Conservation (phyloP, 2,113 vertebrate genomes). For the Malurus alboscapulatus region DNA sequence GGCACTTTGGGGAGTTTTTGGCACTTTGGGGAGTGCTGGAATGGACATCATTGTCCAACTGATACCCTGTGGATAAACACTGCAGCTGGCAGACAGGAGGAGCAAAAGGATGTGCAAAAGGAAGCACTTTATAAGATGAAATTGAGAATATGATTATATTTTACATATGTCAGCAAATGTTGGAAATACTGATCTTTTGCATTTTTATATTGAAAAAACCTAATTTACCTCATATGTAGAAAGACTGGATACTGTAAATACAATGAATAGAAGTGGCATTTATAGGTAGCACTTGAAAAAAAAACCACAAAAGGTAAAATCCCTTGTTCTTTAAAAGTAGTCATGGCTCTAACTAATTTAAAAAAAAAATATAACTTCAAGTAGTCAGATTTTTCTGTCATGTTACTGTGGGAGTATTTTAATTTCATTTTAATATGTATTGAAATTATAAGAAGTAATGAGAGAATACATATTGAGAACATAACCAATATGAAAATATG, state of each 20-base stretch:
- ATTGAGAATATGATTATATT: neutral
- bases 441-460: neutral
- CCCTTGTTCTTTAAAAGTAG: neutral
- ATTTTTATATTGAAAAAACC: neutral
- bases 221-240: neutral
- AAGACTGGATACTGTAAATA: neutral
- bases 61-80: neutral
- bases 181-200: neutral
- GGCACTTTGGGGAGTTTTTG: neutral
- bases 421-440: neutral
- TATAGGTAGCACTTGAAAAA: neutral
- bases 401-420: neutral
- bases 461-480: neutral
- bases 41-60: neutral
- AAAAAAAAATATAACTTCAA: neutral
- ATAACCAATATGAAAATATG: neutral
- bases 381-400: neutral
- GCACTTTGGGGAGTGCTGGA: neutral
- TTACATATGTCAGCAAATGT: neutral
- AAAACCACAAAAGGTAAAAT: neutral
- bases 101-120: neutral
- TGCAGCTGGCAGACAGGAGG: neutral
- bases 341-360: neutral
- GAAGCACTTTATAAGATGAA: neutral
- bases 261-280: neutral